These are phyloP conservation scores for Cerceris ruficornis DNA, from an alignment of 2,888 invertebrate species.

Conservation along the genomic window DNA sequence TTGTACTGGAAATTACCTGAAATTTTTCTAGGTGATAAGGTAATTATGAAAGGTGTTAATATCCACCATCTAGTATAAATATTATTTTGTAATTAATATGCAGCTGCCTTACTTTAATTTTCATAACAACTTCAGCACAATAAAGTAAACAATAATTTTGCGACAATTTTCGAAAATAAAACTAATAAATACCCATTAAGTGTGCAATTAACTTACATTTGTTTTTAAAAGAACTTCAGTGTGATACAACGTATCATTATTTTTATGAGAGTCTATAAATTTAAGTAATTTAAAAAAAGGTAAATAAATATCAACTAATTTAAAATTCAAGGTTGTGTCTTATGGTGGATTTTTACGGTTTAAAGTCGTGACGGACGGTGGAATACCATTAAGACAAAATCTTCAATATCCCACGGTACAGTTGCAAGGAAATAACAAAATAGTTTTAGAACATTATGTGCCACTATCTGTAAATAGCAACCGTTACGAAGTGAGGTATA, in stretches of 20 bases:
- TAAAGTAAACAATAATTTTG: neutral
- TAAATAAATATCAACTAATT: neutral
- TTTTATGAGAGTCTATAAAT: neutral
- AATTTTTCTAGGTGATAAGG: constrained; percentile 92
- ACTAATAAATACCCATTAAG: no score
- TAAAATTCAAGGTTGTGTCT: constrained; percentile 85
- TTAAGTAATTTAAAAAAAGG: no score
- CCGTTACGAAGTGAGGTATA: constrained; percentile 83
- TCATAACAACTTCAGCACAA: no score
- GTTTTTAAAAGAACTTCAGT: no score
- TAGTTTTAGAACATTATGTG: constrained; percentile 89
- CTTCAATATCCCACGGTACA: constrained; percentile 90
- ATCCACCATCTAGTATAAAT: neutral
- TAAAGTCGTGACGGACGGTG: constrained; percentile 86
- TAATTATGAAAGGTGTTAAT: constrained; percentile 65
- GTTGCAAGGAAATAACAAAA: constrained; percentile 88
- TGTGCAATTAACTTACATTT: no score
- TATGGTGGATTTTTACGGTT: constrained; percentile 95
- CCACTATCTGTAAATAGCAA: constrained; percentile 76
- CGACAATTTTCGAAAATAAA: neutral
- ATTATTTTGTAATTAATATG: neutral
- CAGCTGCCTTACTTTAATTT: no score
- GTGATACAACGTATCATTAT: no score
- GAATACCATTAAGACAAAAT: constrained; percentile 84
- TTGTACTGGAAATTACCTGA: constrained; percentile 92